Percentiles rank a stretch among this genome's conserved stretches.
Evolutionary conservation across 2,888 invertebrate genomes (phyloP).

Genomic region (Heliconius charithonia): DNA sequence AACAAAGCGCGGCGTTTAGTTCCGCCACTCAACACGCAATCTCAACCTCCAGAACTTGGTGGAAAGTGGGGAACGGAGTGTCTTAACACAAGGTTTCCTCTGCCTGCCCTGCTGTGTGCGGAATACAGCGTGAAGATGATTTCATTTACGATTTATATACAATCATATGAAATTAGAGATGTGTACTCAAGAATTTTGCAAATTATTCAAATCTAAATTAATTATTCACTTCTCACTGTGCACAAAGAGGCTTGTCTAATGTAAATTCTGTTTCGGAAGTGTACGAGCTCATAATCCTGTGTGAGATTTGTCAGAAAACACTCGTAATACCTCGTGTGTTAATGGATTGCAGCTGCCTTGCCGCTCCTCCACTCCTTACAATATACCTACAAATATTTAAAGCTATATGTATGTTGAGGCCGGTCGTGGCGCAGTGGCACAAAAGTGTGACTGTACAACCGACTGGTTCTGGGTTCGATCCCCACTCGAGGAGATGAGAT

Average conservation of each 20-base stretch:
- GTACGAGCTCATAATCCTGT: conserved; percentile 37
- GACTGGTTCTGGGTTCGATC: too few relatives aligned
- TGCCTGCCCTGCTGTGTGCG: too few relatives aligned
- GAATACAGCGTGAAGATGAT: too few relatives aligned
- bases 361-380: not conserved
- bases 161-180: not conserved
- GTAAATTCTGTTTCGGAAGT: conserved; percentile 40
- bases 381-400: not conserved
- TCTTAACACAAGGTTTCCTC: too few relatives aligned
- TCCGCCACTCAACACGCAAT: too few relatives aligned
- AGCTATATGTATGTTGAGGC: not conserved
- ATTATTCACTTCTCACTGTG: conserved; percentile 9
- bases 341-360: conserved; percentile 41
- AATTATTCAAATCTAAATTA: not conserved
- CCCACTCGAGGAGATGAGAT: too few relatives aligned
- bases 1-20: too few relatives aligned
- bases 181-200: not conserved
- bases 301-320: conserved; percentile 37
- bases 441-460: too few relatives aligned
- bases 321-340: conserved; percentile 34
- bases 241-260: conserved; percentile 30
- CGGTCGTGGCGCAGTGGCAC: too few relatives aligned
- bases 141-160: not conserved
- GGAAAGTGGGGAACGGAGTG: too few relatives aligned
- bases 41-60: too few relatives aligned